Evolutionary conservation across 2,797 vertebrate genomes (phyloP).

Genomic region (Choloepus didactylus): DNA sequence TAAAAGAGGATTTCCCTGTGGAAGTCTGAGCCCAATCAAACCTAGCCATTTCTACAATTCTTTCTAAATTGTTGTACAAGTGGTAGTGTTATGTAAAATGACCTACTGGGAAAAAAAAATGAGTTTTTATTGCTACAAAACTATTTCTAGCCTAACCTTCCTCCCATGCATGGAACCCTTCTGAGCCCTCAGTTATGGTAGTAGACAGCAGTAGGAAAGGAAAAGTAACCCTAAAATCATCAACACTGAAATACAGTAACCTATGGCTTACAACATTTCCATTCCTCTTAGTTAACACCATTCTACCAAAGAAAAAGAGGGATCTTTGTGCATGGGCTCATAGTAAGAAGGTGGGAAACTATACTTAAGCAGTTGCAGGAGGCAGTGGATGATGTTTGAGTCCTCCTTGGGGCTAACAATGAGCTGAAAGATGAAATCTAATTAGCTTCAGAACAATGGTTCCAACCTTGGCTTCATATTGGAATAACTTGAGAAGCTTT

Average conservation of each 20-base stretch:
- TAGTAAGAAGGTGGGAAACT: not conserved
- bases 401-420: conserved; percentile 1
- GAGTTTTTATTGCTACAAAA: conserved; percentile 62
- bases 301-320: conserved; percentile 11
- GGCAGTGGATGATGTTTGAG: not conserved
- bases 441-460: conserved; percentile 14
- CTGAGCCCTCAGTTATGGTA: conserved; percentile 26
- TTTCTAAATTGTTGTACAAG: conserved; percentile 63
- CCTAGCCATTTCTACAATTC: conserved; percentile 31
- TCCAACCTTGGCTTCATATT: not conserved
- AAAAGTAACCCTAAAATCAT: conserved; percentile 64
- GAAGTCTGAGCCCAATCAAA: conserved; percentile 38
- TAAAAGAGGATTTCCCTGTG: conserved; percentile 33
- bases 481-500: not conserved
- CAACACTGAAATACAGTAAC: conserved; percentile 41
- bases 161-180: conserved; percentile 29
- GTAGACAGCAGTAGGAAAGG: not conserved
- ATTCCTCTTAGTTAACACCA: conserved; percentile 31
- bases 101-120: not conserved
- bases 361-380: not conserved
- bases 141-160: conserved; percentile 68
- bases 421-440: conserved; percentile 42
- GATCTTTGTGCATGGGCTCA: not conserved
- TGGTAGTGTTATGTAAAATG: conserved; percentile 57
- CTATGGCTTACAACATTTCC: conserved; percentile 6